phyloP scores from a whole-genome alignment of 30 jellyfish, hydroid and myxozoan species.

The Rhopilema esculentum region DNA sequence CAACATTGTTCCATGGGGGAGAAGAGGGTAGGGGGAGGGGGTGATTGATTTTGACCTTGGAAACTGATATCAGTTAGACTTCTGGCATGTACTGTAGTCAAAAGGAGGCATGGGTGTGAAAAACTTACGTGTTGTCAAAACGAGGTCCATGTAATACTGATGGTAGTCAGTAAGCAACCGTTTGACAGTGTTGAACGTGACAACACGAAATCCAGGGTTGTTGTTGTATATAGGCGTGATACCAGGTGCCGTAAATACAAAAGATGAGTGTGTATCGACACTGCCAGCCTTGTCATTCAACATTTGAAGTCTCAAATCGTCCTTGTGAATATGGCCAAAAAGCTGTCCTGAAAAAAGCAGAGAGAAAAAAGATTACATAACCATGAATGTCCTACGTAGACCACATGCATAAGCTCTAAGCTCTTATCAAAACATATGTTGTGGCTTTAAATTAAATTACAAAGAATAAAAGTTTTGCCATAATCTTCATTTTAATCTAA shows the following conservation, averaged over 20 bases:
- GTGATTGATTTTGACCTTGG: too few species aligned
- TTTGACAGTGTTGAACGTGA: slow-evolving; percentile 41
- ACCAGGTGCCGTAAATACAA: slow-evolving; percentile 80
- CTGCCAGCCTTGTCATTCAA: slow-evolving; percentile 9
- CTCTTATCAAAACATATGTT: too few species aligned
- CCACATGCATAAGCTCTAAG: not conserved
- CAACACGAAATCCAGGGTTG: slow-evolving; percentile 91
- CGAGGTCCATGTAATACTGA: slow-evolving; percentile 82
- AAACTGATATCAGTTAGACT: too few species aligned
- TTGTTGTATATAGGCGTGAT: slow-evolving; percentile 80
- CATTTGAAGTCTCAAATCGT: slow-evolving; percentile 66
- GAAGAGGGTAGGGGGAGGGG: too few species aligned
- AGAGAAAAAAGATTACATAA: not conserved
- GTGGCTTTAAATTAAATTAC: too few species aligned
- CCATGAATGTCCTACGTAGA: not conserved
- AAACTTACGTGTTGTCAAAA: slow-evolving; percentile 80
- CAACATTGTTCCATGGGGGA: too few species aligned
- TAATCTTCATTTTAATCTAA: too few species aligned
- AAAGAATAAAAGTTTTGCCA: too few species aligned
- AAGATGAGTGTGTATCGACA: slow-evolving; percentile 6
- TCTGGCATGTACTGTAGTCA: too few species aligned
- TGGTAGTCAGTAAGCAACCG: slow-evolving; percentile 65
- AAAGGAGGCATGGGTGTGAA: too few species aligned
- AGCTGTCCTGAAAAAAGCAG: slow-evolving; percentile 77
- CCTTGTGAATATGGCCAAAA: slow-evolving; percentile 92